Percentiles rank a stretch among this genome's conserved stretches.
These are phyloP conservation scores for Hoplias malabaricus DNA, from an alignment of 2,113 vertebrate species.

Conservation along the genomic window DNA sequence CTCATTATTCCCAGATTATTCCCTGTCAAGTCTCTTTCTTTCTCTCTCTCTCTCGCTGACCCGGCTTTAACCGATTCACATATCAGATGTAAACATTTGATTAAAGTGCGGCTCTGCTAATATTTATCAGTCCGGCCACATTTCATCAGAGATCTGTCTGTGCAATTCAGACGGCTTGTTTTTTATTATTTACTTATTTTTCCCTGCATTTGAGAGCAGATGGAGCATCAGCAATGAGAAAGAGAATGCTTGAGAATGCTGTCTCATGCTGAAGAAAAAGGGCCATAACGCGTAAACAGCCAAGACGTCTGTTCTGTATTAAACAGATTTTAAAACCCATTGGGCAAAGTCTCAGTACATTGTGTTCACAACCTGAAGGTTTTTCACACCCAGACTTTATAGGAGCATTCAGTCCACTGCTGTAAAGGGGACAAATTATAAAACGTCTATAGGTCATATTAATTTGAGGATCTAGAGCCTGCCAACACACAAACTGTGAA, in stretches of 20 bases:
- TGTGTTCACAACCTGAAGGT: background rate
- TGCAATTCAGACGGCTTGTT: background rate
- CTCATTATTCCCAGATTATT: background rate
- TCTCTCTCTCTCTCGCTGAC: background rate
- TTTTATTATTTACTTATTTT: background rate
- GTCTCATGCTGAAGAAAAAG: background rate
- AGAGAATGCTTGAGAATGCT: background rate
- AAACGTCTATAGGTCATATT: no score
- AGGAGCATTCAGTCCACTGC: background rate
- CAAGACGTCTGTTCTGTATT: background rate
- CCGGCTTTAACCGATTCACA: background rate
- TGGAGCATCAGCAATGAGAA: background rate
- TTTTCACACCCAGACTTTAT: background rate
- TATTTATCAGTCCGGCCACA: background rate
- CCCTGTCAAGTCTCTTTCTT: background rate
- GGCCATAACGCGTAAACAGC: no score
- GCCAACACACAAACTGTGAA: no score
- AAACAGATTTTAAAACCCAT: background rate
- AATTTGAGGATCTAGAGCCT: no score
- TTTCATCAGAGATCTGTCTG: background rate
- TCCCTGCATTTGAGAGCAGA: background rate
- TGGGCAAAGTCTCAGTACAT: background rate
- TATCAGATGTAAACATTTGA: conserved; percentile 38
- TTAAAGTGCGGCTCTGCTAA: conserved; percentile 21
- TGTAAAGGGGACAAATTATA: no score